Evolutionary conservation across 35 echinoderm and acorn worm genomes (phyloP).

Genomic region (Ptychodera flava): DNA sequence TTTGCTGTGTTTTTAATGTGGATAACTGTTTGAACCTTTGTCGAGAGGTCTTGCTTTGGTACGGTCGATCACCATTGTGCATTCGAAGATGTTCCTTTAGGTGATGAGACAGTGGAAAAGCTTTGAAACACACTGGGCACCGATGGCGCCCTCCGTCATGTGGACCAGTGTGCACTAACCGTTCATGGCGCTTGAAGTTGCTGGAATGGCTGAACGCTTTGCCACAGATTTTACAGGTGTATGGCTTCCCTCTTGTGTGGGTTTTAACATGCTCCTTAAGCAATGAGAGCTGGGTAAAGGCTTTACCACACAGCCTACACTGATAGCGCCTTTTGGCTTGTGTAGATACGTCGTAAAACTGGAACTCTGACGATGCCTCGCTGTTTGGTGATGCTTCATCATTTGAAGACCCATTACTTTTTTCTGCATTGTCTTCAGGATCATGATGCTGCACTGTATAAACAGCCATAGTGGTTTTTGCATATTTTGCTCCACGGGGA

Average conservation of each 20-base stretch:
- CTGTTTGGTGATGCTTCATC: too few relatives aligned
- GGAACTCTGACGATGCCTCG: not conserved
- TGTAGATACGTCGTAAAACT: not conserved
- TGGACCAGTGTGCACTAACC: slow-evolving; percentile 26
- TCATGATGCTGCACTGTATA: too few relatives aligned
- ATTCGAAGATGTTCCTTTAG: slow-evolving; percentile 39
- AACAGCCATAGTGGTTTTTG: not conserved
- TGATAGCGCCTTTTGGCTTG: not conserved
- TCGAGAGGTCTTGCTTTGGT: slow-evolving; percentile 10
- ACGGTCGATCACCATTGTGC: slow-evolving; percentile 42
- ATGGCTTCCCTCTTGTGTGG: slow-evolving; percentile 42
- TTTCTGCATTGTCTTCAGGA: too few relatives aligned
- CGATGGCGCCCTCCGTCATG: slow-evolving; percentile 16
- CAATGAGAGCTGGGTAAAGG: not conserved
- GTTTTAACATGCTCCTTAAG: not conserved
- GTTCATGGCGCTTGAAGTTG: slow-evolving; percentile 29
- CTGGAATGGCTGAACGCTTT: slow-evolving; percentile 26
- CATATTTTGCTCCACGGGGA: not conserved
- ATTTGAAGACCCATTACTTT: too few relatives aligned
- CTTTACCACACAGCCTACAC: not conserved
- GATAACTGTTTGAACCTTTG: not conserved
- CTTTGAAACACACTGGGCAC: slow-evolving; percentile 52
- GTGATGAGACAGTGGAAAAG: slow-evolving; percentile 40
- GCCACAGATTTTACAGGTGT: slow-evolving; percentile 26
- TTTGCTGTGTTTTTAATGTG: not conserved